Percentiles rank a stretch among this genome's conserved stretches.
Conservation (phyloP, 2,888 invertebrate species). For the Escarpia spicata region DNA sequence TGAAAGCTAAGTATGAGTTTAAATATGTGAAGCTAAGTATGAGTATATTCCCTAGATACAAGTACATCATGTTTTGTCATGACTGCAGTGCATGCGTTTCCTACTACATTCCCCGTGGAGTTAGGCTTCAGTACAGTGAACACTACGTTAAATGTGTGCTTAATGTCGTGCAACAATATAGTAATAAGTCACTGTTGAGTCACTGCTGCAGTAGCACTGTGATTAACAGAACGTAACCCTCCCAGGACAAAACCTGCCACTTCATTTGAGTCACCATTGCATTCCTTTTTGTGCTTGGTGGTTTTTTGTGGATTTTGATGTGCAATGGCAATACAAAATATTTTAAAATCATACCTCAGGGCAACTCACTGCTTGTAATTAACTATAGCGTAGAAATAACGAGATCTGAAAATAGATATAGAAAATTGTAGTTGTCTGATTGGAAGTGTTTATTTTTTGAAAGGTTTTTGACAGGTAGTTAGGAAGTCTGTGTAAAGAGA, state of each 20-base stretch:
- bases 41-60: not conserved
- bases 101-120: conserved; percentile 19
- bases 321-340: not conserved
- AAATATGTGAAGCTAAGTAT: not conserved
- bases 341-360: not conserved
- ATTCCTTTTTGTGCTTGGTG: not conserved
- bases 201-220: conserved; percentile 19
- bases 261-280: conserved; percentile 7
- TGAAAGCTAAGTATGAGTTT: not conserved
- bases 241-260: conserved; percentile 18
- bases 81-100: conserved; percentile 17
- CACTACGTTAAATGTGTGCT: not conserved
- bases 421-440: not conserved
- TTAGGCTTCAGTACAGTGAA: not conserved
- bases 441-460: not conserved
- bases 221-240: not conserved
- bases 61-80: conserved; percentile 8
- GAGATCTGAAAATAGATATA: too few species aligned
- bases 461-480: conserved; percentile 5
- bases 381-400: not conserved
- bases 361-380: not conserved
- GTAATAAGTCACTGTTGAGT: conserved; percentile 9
- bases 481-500: too few species aligned
- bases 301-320: not conserved
- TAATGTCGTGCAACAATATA: not conserved